Conservation (phyloP, 1,140 invertebrate genomes). For the Zaprionus vittiger region DNA sequence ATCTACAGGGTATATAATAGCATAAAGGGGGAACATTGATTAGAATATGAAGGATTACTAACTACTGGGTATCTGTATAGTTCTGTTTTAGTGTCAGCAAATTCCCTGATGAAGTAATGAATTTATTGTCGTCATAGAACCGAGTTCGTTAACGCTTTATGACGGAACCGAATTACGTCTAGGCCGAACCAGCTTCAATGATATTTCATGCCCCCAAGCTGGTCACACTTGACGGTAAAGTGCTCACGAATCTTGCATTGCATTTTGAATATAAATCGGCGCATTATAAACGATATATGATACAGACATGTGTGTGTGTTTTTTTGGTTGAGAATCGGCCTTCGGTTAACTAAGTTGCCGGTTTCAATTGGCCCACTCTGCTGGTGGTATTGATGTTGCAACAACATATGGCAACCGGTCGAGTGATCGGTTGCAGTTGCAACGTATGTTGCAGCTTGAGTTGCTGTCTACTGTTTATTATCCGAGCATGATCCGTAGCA, state of each 20-base stretch:
- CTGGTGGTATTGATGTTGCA: constrained; percentile 31
- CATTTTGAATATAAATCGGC: background rate
- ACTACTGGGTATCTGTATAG: background rate
- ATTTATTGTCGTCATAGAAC: background rate
- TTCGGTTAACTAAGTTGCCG: constrained; percentile 5
- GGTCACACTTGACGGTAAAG: background rate
- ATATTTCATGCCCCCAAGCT: background rate
- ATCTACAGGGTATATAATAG: background rate
- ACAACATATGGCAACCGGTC: constrained; percentile 60
- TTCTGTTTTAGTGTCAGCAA: background rate
- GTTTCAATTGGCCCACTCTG: constrained; percentile 61
- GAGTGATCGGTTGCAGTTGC: constrained; percentile 45
- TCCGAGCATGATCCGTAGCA: background rate
- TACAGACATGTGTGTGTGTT: background rate
- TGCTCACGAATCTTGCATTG: background rate
- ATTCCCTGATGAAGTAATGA: background rate
- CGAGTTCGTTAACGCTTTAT: constrained; percentile 1
- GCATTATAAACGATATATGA: background rate
- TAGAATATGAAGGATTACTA: no score
- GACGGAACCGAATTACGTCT: constrained; percentile 5
- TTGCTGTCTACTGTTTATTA: constrained; percentile 25
- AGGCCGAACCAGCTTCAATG: background rate
- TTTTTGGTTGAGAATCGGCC: constrained; percentile 7
- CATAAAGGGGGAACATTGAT: background rate
- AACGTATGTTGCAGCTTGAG: constrained; percentile 38